Base-by-base conservation (phyloP, 37 sponge, comb jelly and placozoan genomes). In the Ianthella basta region DNA sequence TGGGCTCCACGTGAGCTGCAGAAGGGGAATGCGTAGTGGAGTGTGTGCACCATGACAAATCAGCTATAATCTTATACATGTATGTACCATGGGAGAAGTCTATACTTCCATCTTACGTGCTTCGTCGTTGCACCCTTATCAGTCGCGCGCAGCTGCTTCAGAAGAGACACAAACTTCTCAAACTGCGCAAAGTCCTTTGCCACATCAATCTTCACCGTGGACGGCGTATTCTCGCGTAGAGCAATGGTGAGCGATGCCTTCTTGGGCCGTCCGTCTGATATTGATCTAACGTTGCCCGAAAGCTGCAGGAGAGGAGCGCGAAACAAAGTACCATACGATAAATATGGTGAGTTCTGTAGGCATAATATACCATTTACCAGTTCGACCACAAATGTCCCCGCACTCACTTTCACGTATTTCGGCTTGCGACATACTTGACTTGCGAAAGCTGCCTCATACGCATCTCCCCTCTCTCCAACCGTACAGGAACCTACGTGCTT, bases 91-190 rank as follows among this genome's bases (percentile, higher is more conserved):
- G 25, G 25, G 63, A n/a, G 25, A 61, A 4, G 25, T 25, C 4
- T 12, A 12, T 25, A 10, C 63, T 13, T 25, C n/a, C 63, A 61
- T 44, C 50, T 44, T 61, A 61, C 27, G 10, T 61, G 64, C 64
- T 61, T 61, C 10, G 27, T 12, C 10, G 64, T 5, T 61, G 29
- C 64, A 29, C 29, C 64, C 37, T 32, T 70, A 24, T 19, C 44
- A 50, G 6, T 21, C 12, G 54, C 54, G 5, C 53, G 78, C 53
- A 41, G 24, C 23, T 41, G 44, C 53, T 75, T 75, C 54, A 75
- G n/a, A 24, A 75, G 21, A 75, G 33, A 36, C 44, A 75, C 53
- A 75, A 75, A 75, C 38, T 44, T 36, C n/a, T 75, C 78, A 41
- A 75, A 75, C 53, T 24, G 21, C 16, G 23, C 38, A 4, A 38